Percentiles rank a stretch among this genome's conserved stretches.
phyloP scores from a whole-genome alignment of 2,888 invertebrate genomes.

The Pyrrhia umbra region DNA sequence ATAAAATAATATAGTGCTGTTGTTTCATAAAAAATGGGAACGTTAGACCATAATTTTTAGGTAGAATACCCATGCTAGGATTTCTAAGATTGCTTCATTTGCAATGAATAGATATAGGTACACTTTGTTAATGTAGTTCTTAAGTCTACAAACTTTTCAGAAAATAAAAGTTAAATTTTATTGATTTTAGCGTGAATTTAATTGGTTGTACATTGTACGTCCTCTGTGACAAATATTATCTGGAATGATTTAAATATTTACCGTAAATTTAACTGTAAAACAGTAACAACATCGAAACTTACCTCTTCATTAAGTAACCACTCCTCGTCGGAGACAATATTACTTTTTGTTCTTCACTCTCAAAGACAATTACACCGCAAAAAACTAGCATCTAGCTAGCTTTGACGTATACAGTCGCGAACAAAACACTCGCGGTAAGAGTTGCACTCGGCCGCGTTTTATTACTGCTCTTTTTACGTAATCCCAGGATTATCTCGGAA shows the following conservation, averaged over 20 bases:
- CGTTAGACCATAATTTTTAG: background rate
- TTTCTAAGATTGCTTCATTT: too few relatives aligned
- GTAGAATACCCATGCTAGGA: background rate
- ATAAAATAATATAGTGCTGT: background rate
- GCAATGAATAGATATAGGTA: too few relatives aligned
- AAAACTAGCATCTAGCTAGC: slow-evolving; percentile 17
- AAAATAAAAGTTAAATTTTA: too few relatives aligned
- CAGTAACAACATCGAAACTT: background rate
- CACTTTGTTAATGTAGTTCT: too few relatives aligned
- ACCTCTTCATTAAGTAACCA: slow-evolving; percentile 7
- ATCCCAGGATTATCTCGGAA: slow-evolving; percentile 41
- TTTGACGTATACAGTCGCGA: slow-evolving; percentile 13
- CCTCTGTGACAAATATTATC: too few relatives aligned
- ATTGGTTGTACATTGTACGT: too few relatives aligned
- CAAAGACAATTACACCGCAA: background rate
- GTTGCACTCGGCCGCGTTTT: slow-evolving; percentile 45
- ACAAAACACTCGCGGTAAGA: slow-evolving; percentile 22
- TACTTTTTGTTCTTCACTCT: slow-evolving; percentile 12
- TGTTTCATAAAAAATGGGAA: background rate
- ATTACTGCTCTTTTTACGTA: slow-evolving; percentile 52
- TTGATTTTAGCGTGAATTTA: too few relatives aligned
- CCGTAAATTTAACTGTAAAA: background rate
- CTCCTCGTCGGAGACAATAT: slow-evolving; percentile 11
- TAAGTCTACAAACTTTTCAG: too few relatives aligned
- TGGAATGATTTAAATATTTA: too few relatives aligned